Percentiles rank a stretch among this genome's conserved stretches.
Conservation (phyloP, 2,888 invertebrate species). For the Campopleginae sp. region DNA sequence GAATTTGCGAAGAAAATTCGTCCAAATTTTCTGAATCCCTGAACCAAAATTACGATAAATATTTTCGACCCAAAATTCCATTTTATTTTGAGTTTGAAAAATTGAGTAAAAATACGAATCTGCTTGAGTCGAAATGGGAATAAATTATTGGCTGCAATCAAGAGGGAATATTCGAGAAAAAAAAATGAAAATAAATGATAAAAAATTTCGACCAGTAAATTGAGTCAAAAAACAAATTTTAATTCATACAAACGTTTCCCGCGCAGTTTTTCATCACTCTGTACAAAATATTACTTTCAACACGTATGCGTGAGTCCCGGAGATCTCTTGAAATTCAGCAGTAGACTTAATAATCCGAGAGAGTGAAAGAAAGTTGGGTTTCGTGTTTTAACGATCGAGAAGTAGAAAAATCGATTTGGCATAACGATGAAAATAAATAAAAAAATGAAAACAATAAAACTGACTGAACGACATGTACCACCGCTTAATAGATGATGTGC, state of each 20-base stretch:
- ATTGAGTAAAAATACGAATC: background rate
- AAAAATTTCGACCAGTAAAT: too few species aligned
- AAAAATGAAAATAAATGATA: too few species aligned
- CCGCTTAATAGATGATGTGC: conserved; percentile 63
- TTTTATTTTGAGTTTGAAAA: background rate
- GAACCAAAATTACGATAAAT: background rate
- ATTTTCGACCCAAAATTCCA: background rate
- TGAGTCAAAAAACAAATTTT: too few species aligned
- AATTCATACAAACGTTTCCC: background rate
- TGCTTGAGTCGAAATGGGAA: background rate
- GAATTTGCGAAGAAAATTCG: background rate
- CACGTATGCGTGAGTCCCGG: conserved; percentile 30
- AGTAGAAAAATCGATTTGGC: conserved; percentile 5
- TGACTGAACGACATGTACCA: conserved; percentile 58
- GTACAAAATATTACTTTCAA: conserved; percentile 6
- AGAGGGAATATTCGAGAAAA: background rate
- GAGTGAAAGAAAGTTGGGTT: conserved; percentile 18
- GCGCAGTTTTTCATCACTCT: background rate
- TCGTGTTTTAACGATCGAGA: background rate
- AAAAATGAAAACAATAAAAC: conserved; percentile 20
- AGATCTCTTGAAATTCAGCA: conserved; percentile 38
- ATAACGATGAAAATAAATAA: background rate
- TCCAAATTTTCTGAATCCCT: too few species aligned
- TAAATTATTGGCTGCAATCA: background rate
- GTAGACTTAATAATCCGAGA: conserved; percentile 10